Percentiles rank a stretch among this genome's conserved stretches.
Evolutionary conservation across 2,113 vertebrate genomes (phyloP).

Genomic region (Pituophis catenifer): DNA sequence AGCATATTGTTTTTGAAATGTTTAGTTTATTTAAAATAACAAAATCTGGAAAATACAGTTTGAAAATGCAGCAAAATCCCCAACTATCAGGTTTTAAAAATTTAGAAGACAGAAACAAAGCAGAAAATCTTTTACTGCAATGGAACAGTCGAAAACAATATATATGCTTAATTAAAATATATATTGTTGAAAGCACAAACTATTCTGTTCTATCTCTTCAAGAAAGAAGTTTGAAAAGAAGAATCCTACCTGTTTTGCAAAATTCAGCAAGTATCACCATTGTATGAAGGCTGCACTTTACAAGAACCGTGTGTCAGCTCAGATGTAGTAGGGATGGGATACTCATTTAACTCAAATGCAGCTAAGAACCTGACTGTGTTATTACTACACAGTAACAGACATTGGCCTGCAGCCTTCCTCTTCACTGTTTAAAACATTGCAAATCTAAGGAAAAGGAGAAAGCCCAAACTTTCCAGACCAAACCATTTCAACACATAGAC

Average conservation of each 20-base stretch:
- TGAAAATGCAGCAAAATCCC: neutral
- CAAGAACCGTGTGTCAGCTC: constrained; percentile 52
- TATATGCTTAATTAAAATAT: neutral
- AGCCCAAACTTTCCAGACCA: constrained; percentile 7
- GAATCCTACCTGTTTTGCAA: constrained; percentile 52
- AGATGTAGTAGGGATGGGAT: constrained; percentile 55
- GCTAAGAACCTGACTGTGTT: constrained; percentile 40
- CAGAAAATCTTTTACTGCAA: neutral
- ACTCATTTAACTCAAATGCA: constrained; percentile 55
- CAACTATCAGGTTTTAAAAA: constrained; percentile 28
- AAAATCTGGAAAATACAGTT: neutral
- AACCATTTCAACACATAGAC: neutral
- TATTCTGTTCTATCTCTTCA: constrained; percentile 1
- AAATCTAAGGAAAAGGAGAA: constrained; percentile 28
- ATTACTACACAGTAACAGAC: constrained; percentile 36
- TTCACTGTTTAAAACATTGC: constrained; percentile 34
- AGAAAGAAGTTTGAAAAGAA: constrained; percentile 14
- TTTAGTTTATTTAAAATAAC: constrained; percentile 1
- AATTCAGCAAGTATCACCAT: constrained; percentile 32
- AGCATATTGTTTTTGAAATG: constrained; percentile 7
- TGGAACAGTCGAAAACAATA: constrained; percentile 10
- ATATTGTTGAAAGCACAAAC: neutral
- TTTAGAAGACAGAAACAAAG: constrained; percentile 7
- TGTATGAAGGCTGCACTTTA: constrained; percentile 28
- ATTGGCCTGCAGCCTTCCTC: constrained; percentile 45